Percentiles rank a stretch among this genome's conserved stretches.
phyloP scores from a whole-genome alignment of 2,888 invertebrate genomes.

The Dynastes hyllus region DNA sequence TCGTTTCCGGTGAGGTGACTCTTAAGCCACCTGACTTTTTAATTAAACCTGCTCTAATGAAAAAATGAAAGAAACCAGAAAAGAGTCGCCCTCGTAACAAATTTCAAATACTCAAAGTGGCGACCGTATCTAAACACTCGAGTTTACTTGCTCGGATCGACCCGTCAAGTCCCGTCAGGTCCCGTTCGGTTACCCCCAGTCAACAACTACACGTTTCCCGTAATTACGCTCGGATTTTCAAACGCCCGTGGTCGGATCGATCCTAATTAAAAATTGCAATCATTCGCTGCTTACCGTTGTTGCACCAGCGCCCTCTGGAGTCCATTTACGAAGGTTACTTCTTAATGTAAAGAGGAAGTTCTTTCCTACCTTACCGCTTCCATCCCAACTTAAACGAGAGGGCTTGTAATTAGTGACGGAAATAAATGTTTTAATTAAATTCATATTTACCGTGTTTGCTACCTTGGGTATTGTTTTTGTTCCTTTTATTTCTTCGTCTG shows the following conservation, averaged over 20 bases:
- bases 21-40: too few species aligned
- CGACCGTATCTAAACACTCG: too few species aligned
- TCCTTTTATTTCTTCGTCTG: too few species aligned
- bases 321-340: background rate
- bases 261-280: conserved; percentile 27
- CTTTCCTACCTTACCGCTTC: background rate
- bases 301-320: background rate
- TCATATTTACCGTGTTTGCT: conserved; percentile 12
- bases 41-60: too few species aligned
- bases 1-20: too few species aligned
- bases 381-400: background rate
- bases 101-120: too few species aligned
- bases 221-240: conserved; percentile 9
- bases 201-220: background rate
- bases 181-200: too few species aligned
- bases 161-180: too few species aligned
- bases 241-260: background rate
- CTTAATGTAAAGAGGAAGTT: background rate
- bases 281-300: background rate
- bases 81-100: too few species aligned
- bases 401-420: conserved; percentile 18
- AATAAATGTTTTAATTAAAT: conserved; percentile 31
- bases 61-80: too few species aligned
- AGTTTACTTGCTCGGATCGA: too few species aligned
- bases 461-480: background rate